phyloP scores from a whole-genome alignment of 2,888 invertebrate species.

The Stenodera caucasica region DNA sequence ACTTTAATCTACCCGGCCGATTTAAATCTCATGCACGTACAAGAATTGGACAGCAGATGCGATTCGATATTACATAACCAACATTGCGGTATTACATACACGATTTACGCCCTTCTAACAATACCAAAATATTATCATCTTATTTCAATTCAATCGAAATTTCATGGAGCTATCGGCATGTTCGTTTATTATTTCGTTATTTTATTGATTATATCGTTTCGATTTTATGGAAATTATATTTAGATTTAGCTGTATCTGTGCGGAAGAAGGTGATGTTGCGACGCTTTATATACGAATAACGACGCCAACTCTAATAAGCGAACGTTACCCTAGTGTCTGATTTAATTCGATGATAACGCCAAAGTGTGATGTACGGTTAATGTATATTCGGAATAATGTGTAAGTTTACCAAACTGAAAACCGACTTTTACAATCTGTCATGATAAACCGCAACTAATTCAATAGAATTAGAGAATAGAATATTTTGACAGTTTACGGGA shows the following conservation, averaged over 20 bases:
- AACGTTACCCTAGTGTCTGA: not conserved
- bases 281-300: not conserved
- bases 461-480: not conserved
- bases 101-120: conserved; percentile 45
- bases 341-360: not conserved
- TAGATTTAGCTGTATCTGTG: too few relatives aligned
- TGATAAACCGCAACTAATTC: not conserved
- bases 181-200: too few relatives aligned
- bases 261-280: not conserved
- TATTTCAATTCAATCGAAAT: too few relatives aligned
- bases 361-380: not conserved
- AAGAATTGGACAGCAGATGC: conserved; percentile 50
- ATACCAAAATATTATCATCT: conserved; percentile 22
- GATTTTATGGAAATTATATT: too few relatives aligned
- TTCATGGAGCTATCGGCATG: too few relatives aligned
- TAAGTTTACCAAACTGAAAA: too few relatives aligned
- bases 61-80: conserved; percentile 47
- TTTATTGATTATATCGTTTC: too few relatives aligned
- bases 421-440: not conserved
- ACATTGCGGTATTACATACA: conserved; percentile 41
- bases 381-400: not conserved
- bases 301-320: not conserved
- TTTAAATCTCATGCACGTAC: conserved; percentile 52
- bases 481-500: too few relatives aligned
- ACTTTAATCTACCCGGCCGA: conserved; percentile 48